Evolutionary conservation across 92 coral and sea anemone genomes (phyloP).

Genomic region (Epizoanthus illoricatus): DNA sequence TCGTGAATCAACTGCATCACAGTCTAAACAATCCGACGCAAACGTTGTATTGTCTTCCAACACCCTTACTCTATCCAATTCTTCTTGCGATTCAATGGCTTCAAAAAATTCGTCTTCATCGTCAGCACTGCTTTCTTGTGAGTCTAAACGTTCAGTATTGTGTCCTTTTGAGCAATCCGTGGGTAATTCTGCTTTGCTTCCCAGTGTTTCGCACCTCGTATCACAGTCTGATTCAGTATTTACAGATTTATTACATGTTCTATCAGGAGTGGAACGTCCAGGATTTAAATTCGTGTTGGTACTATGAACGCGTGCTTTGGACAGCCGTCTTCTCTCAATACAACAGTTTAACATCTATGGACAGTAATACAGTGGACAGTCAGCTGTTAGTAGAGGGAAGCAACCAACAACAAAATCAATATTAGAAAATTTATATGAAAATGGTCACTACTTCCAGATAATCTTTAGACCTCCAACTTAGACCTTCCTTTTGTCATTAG

Average conservation of each 20-base stretch:
- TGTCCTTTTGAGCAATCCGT: neutral
- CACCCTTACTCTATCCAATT: constrained; percentile 43
- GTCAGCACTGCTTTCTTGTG: constrained; percentile 57
- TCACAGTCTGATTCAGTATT: constrained; percentile 20
- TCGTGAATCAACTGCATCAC: neutral
- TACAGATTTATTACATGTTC: neutral
- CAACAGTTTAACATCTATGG: constrained; percentile 95
- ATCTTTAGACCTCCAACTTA: too few species aligned
- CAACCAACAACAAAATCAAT: neutral
- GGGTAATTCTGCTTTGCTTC: neutral
- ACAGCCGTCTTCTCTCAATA: constrained; percentile 84
- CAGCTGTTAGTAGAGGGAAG: neutral
- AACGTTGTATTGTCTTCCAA: constrained; percentile 9
- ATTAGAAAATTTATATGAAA: too few species aligned
- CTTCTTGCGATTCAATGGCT: constrained; percentile 83
- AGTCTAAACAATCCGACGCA: neutral
- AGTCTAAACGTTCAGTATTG: constrained; percentile 26
- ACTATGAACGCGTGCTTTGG: constrained; percentile 47
- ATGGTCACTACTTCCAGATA: too few species aligned
- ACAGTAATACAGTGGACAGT: neutral
- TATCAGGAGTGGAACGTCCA: neutral
- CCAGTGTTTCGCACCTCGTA: constrained; percentile 3
- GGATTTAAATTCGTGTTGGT: constrained; percentile 17
- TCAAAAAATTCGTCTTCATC: constrained; percentile 96
- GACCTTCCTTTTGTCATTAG: too few species aligned